Conservation (phyloP, 1,140 invertebrate species). For the Metaphire vulgaris region DNA sequence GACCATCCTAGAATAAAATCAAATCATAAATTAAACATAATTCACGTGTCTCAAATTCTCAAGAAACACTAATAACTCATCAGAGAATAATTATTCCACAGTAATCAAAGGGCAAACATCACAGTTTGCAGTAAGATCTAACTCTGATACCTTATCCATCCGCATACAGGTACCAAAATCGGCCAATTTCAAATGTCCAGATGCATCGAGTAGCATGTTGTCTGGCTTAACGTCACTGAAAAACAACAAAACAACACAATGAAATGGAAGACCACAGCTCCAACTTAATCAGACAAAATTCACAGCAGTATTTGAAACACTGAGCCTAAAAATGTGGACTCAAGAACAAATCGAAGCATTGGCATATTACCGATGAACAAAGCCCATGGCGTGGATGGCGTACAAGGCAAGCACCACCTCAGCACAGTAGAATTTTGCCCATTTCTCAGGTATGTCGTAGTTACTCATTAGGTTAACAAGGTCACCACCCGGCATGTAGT, state of each 20-base stretch:
- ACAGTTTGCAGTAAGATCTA: no score
- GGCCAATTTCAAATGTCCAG: slow-evolving; percentile 93
- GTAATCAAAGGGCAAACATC: no score
- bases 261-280: no score
- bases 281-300: not conserved
- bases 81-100: no score
- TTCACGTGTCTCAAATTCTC: no score
- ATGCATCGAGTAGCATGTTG: slow-evolving; percentile 91
- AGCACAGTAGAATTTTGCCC: slow-evolving; percentile 98
- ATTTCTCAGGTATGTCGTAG: slow-evolving; percentile 95
- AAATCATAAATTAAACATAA: no score
- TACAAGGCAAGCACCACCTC: slow-evolving; percentile 96
- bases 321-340: not conserved
- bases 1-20: no score
- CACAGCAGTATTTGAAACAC: not conserved
- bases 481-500: slow-evolving; percentile 99
- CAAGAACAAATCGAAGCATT: not conserved
- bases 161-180: slow-evolving; percentile 99
- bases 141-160: slow-evolving; percentile 77
- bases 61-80: not conserved
- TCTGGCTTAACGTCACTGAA: slow-evolving; percentile 93
- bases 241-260: slow-evolving; percentile 24
- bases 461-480: slow-evolving; percentile 97
- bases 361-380: slow-evolving; percentile 72
- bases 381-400: slow-evolving; percentile 97